These are phyloP conservation scores for Denticeps clupeoides DNA, from an alignment of 2,797 vertebrate genomes.

Conservation along the genomic window DNA sequence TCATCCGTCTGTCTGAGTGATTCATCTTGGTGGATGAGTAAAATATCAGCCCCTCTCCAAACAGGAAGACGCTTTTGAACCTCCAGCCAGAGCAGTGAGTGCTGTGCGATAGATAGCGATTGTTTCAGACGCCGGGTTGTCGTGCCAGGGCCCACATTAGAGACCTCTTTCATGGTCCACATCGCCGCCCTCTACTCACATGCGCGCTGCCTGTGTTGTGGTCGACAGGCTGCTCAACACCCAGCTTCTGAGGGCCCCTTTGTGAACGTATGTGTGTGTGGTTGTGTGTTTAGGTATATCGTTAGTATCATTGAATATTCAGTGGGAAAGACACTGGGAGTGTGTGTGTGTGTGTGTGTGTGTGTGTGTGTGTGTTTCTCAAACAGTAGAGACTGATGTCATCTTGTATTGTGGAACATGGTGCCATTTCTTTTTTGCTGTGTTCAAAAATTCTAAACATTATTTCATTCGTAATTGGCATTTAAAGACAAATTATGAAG, in stretches of 20 bases:
- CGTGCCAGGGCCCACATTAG: conserved; percentile 63
- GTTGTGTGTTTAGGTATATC: conserved; percentile 4
- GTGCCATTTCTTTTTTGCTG: too few species aligned
- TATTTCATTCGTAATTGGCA: too few species aligned
- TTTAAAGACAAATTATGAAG: too few species aligned
- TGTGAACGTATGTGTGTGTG: conserved; percentile 22
- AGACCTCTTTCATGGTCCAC: conserved; percentile 63
- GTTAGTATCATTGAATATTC: too few species aligned
- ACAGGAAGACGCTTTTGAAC: background rate
- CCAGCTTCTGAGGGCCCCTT: conserved; percentile 27
- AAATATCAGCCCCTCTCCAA: background rate
- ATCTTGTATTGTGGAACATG: too few species aligned
- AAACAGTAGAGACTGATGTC: too few species aligned
- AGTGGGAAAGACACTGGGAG: too few species aligned
- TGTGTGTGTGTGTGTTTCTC: too few species aligned
- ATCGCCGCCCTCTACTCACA: conserved; percentile 57
- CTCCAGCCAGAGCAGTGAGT: background rate
- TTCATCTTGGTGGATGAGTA: background rate
- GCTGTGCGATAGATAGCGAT: conserved; percentile 12
- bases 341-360: conserved; percentile 3
- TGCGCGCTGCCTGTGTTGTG: conserved; percentile 65
- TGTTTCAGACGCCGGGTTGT: conserved; percentile 44
- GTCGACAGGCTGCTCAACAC: conserved; percentile 36
- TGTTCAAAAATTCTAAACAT: too few species aligned
- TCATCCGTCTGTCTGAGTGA: conserved; percentile 17